Percentiles rank a stretch among this genome's conserved stretches.
phyloP scores from a whole-genome alignment of 2,888 invertebrate species.

The Strigamia transsilvanica region DNA sequence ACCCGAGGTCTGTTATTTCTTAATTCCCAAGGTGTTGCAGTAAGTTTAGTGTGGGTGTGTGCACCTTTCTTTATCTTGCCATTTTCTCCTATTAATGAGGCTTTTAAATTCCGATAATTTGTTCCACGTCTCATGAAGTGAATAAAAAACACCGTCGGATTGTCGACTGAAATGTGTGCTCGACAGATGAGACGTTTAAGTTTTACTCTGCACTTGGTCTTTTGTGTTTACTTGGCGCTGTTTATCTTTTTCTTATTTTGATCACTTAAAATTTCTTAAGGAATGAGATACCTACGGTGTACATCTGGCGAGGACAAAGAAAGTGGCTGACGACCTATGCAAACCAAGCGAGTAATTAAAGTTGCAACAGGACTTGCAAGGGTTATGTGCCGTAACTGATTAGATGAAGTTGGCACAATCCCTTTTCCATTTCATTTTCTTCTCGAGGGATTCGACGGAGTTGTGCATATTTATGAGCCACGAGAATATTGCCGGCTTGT shows the following conservation, averaged over 20 bases:
- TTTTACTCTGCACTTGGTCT: neutral
- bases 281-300: neutral
- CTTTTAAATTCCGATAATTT: conserved; percentile 33
- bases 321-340: conserved; percentile 32
- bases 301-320: neutral
- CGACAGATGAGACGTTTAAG: neutral
- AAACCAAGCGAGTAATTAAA: conserved; percentile 46
- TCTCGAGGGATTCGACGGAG: conserved; percentile 38
- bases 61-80: conserved; percentile 28
- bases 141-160: neutral
- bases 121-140: neutral
- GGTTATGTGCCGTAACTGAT: conserved; percentile 49
- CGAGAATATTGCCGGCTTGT: conserved; percentile 46
- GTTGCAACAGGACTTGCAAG: conserved; percentile 27
- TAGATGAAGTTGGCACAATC: conserved; percentile 47
- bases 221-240: neutral
- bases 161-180: neutral
- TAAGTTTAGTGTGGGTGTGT: conserved; percentile 37
- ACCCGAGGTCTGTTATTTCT: conserved; percentile 45
- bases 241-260: neutral
- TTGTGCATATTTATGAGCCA: conserved; percentile 46
- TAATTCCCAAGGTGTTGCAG: conserved; percentile 30
- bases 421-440: conserved; percentile 49
- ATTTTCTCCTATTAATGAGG: conserved; percentile 36
- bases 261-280: neutral